Evolutionary conservation across 1,140 invertebrate species (phyloP).

Genomic region (Camponotus vicinus): DNA sequence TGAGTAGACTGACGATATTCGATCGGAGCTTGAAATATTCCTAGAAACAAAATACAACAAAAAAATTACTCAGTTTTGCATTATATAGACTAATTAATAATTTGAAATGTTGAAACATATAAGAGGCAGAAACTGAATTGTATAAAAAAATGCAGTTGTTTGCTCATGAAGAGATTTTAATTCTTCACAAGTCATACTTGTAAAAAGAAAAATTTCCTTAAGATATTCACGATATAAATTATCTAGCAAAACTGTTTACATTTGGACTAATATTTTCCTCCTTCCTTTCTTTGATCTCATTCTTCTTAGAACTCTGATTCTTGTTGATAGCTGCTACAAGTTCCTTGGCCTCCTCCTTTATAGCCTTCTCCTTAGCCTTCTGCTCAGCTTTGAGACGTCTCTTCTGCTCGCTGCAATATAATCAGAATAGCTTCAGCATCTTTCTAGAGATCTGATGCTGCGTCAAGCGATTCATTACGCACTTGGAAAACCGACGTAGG

Average conservation of each 20-base stretch:
- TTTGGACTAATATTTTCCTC: conserved; percentile 97
- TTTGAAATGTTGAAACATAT: background rate
- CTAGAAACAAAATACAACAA: conserved; percentile 80
- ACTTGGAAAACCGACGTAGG: conserved; percentile 65
- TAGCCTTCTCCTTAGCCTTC: conserved; percentile 97
- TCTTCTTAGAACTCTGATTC: conserved; percentile 39
- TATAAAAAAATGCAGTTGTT: background rate
- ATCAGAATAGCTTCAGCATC: conserved; percentile 4
- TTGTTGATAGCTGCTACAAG: conserved; percentile 75
- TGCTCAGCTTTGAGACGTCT: conserved; percentile 95
- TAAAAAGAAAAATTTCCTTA: background rate
- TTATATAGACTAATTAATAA: background rate
- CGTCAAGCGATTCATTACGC: conserved; percentile 55
- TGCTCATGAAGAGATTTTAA: background rate
- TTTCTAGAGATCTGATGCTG: background rate
- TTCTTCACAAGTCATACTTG: background rate
- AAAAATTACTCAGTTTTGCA: background rate
- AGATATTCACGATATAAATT: background rate
- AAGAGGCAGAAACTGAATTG: background rate
- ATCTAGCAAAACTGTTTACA: conserved; percentile 85
- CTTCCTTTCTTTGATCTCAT: conserved; percentile 40
- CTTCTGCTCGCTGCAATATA: conserved; percentile 95
- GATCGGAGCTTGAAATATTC: conserved; percentile 96
- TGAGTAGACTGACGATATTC: conserved; percentile 92
- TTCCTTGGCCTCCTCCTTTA: conserved; percentile 89